Base-by-base conservation (phyloP, 2,797 vertebrate genomes). In the Rhyacichthys aspro region DNA sequence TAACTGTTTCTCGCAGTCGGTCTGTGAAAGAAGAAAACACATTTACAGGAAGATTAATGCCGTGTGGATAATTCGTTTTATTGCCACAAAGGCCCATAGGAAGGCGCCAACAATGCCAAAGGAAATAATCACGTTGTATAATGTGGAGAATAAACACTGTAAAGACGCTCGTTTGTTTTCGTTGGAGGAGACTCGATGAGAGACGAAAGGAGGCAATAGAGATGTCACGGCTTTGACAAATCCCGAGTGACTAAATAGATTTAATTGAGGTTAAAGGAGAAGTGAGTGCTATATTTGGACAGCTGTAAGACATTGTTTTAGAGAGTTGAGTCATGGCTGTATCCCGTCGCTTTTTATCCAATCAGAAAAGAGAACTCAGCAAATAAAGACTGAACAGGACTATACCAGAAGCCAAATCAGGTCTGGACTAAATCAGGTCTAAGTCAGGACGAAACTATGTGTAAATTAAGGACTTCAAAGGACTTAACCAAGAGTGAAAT, bases 1-100 rank as follows among this genome's bases (percentile, higher is more conserved):
- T 7, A 11, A 55, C 7, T 3, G 8, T 52, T 32, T 88, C 17
- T 85, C 74, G 74, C 77, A 88, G 41, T 0, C 43, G 18, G 0
- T 0, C 90, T 91, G 11, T 1, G 39, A 48, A 64, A 15, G 19
- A 9, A 53, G 16, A 68, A 37, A 56, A 41, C 9, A 17, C 0
- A 37, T 36, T 47, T 10, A 67, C 7, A 47, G 36, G 18, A 47
- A 32, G 8, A 53, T 5, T 48, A 9, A 55, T 11, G 1, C 17
- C 48, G 0, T 43, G 8, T 42, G 11, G 1, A 9, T 11, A 6
- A 32, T 39, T 12, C 42, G n/a, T 46, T 46, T 55, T 50, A 41
- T 7, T 44, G 55, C 52, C 0, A 18, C 2, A 7, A 11, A 7
- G 14, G 47, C 50, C 11, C 43, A 56, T n/a, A 33, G 41, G 8